Percentiles rank a stretch among this genome's conserved stretches.
Conservation (phyloP, 2,797 vertebrate species). For the Sandelia bainsii region DNA sequence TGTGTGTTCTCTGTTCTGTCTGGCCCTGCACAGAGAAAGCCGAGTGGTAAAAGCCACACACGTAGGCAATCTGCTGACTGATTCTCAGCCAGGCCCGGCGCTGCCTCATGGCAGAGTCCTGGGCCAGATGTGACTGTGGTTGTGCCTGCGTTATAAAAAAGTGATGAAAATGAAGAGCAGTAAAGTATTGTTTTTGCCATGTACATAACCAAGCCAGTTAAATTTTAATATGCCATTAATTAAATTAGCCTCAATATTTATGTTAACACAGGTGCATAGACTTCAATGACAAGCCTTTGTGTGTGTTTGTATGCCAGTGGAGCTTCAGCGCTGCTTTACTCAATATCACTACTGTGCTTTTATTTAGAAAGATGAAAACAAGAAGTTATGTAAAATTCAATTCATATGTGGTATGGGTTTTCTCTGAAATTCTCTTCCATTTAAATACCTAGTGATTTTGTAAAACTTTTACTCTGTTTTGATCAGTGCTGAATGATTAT, state of each 20-base stretch:
- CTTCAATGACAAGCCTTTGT: conserved; percentile 54
- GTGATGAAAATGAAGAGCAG: conserved; percentile 46
- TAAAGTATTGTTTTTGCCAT: conserved; percentile 73
- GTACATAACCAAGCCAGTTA: conserved; percentile 65
- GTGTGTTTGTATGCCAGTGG: conserved; percentile 53
- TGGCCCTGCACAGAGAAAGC: conserved; percentile 59
- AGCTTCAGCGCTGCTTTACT: conserved; percentile 32
- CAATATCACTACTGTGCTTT: conserved; percentile 5
- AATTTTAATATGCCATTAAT: conserved; percentile 74
- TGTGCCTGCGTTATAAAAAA: conserved; percentile 83
- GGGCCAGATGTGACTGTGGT: conserved; percentile 88
- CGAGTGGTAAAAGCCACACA: conserved; percentile 79
- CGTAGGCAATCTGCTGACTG: conserved; percentile 80
- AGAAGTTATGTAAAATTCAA: no score
- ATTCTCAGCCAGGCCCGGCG: conserved; percentile 78
- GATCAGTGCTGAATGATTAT: no score
- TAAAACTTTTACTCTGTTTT: no score
- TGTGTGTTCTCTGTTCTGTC: conserved; percentile 52
- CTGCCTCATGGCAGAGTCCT: conserved; percentile 78
- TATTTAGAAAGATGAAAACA: neutral
- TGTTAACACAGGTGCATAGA: conserved; percentile 50
- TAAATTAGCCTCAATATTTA: conserved; percentile 67
- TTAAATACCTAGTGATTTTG: no score
- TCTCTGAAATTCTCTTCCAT: no score
- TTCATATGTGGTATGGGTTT: neutral